These are phyloP conservation scores for Drosophila maculinotata DNA, from an alignment of 2,888 invertebrate species.

Conservation along the genomic window DNA sequence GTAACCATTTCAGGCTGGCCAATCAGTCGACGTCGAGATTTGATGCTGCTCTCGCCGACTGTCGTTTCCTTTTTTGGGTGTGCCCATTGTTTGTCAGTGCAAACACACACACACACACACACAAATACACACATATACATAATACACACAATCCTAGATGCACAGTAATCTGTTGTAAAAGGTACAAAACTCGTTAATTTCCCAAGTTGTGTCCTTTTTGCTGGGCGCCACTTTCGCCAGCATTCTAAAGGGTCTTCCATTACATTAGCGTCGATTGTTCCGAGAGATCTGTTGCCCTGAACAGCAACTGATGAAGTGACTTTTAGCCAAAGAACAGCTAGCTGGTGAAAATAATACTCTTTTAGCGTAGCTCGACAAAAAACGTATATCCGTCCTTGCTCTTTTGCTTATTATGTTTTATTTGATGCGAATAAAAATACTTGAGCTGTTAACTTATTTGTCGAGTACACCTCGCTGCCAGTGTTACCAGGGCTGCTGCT, in stretches of 20 bases:
- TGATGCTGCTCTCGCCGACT: conserved; percentile 27
- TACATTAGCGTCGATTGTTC: conserved; percentile 59
- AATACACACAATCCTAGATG: conserved; percentile 42
- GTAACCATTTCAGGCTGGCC: conserved; percentile 53
- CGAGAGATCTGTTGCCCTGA: conserved; percentile 19
- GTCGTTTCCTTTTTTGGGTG: conserved; percentile 13
- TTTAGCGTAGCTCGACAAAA: conserved; percentile 6
- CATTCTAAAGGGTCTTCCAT: conserved; percentile 58
- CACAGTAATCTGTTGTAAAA: conserved; percentile 75
- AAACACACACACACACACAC: conserved; percentile 18
- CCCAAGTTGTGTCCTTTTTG: conserved; percentile 36
- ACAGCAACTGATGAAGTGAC: conserved; percentile 49
- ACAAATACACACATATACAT: not conserved
- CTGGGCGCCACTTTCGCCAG: conserved; percentile 29
- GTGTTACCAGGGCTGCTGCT: conserved; percentile 2
- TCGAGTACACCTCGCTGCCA: conserved; percentile 34
- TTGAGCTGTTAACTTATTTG: conserved; percentile 11
- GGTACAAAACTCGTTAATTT: conserved; percentile 63
- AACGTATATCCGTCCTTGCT: conserved; percentile 10
- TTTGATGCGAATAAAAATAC: conserved; percentile 32
- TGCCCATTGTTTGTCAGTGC: conserved; percentile 37
- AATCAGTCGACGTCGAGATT: conserved; percentile 55
- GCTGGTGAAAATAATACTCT: not conserved
- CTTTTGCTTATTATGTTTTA: conserved; percentile 34
- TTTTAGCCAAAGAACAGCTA: conserved; percentile 11